These are phyloP conservation scores for Tauraco hartlaubi DNA, from an alignment of 2,797 vertebrate genomes.

Conservation along the genomic window DNA sequence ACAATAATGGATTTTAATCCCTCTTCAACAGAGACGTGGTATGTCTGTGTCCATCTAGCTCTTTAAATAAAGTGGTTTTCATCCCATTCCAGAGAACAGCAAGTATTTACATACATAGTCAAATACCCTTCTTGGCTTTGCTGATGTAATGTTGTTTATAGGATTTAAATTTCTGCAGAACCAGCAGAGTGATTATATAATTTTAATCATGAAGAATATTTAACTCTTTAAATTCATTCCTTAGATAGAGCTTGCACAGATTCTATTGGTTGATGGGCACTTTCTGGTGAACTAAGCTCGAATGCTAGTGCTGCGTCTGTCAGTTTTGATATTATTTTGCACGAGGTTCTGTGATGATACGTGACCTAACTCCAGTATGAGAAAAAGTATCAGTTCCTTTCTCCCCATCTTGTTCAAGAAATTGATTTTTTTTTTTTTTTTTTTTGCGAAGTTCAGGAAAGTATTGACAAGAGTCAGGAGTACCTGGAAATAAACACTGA, in stretches of 20 bases:
- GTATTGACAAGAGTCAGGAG: background rate
- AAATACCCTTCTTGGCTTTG: background rate
- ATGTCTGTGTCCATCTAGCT: background rate
- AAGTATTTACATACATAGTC: background rate
- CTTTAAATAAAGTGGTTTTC: background rate
- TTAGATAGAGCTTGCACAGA: background rate
- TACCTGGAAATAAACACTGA: background rate
- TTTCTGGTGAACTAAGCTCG: background rate
- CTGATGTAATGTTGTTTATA: background rate
- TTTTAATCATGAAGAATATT: background rate
- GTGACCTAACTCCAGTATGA: background rate
- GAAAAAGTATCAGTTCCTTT: background rate
- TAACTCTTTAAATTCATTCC: background rate
- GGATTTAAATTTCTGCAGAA: conserved; percentile 2
- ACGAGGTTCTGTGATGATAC: background rate
- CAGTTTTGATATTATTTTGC: background rate
- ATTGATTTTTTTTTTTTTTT: background rate
- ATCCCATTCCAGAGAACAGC: background rate
- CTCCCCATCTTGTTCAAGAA: background rate
- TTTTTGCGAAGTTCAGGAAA: background rate
- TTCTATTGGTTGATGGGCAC: background rate
- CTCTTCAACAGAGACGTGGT: background rate
- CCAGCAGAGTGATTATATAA: background rate
- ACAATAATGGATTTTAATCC: background rate
- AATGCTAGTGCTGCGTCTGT: background rate